Evolutionary conservation across 2,797 vertebrate species (phyloP), one percentile per base, ranked within the genome.

Genomic region (Esox lucius): DNA sequence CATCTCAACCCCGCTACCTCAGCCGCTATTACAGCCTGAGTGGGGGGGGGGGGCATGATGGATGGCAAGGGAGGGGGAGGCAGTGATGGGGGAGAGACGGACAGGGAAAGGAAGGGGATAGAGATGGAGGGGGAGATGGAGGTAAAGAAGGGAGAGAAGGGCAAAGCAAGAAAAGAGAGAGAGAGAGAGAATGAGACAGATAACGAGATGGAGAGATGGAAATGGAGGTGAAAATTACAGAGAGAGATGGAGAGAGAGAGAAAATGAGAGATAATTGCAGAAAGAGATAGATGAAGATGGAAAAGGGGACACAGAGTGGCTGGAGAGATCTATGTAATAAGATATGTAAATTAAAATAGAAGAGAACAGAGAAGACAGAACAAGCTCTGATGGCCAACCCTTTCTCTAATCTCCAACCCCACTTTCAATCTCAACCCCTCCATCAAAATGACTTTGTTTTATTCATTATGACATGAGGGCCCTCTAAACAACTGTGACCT

Each of bases 361-460:
- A 7, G 15, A 39, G 22, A 39, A 26, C 12, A 68, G 35, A 13
- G 67, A 6, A 24, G 67, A 68, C 7, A 48, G 35, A 15, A 39
- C 24, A 39, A 68, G 67, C 31, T 69, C 9, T 16, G 2, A 11
- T 24, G 51, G 11, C 33, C 51, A 19, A 33, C 56, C 3, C 31
- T 22, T 13, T 22, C 72, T 84, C 83, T 82, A 87, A 89, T 87
- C 87, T 84, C 80, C 81, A 85, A 85, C 87, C 87, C 87, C 86
- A 83, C 81, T 88, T 89, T 78, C 83, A 85, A 86, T 31, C 81
- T 16, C 68, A 51, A 49, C 68, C 42, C 6, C 24, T 26, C 84
- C 86, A 78, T 68, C 35, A 65, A 88, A 87, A 85, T 49, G 5
- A 73, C 88, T 89, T 80, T 81, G 78, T 89, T 80, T 88, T 84